These are phyloP conservation scores for Thereva nobilitata DNA, from an alignment of 2,888 invertebrate genomes.

Conservation along the genomic window DNA sequence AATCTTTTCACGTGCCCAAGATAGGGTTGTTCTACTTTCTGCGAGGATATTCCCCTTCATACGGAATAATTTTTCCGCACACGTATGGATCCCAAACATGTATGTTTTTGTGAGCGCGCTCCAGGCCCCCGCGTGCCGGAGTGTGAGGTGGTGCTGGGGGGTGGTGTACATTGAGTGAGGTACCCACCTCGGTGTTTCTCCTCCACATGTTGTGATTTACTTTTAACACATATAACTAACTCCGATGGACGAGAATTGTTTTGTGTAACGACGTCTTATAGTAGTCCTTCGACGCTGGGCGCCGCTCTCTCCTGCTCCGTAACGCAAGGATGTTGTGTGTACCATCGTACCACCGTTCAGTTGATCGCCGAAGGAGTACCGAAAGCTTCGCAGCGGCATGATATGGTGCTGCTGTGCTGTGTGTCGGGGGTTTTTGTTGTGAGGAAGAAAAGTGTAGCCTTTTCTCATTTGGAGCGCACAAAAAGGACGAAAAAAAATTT, in stretches of 20 bases:
- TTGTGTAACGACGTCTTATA: slow-evolving; percentile 25
- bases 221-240: slow-evolving; percentile 18
- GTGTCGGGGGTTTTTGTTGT: slow-evolving; percentile 28
- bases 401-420: slow-evolving; percentile 27
- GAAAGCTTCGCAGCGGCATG: slow-evolving; percentile 23
- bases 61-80: no score
- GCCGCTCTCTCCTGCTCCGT: slow-evolving; percentile 18
- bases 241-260: slow-evolving; percentile 19
- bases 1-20: background rate
- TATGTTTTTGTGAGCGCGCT: no score
- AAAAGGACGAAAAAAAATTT: background rate
- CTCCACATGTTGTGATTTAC: slow-evolving; percentile 34
- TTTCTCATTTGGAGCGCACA: slow-evolving; percentile 36
- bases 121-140: no score
- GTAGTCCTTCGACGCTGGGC: background rate
- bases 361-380: background rate
- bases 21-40: slow-evolving; percentile 16
- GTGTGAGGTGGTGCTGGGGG: slow-evolving; percentile 3
- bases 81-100: no score
- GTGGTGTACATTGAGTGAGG: background rate
- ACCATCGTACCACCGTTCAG: no score
- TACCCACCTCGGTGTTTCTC: slow-evolving; percentile 1
- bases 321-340: slow-evolving; percentile 1
- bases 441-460: slow-evolving; percentile 35
- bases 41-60: background rate